Conservation (phyloP, 2,888 invertebrate species). For the Lacanobia oleracea region DNA sequence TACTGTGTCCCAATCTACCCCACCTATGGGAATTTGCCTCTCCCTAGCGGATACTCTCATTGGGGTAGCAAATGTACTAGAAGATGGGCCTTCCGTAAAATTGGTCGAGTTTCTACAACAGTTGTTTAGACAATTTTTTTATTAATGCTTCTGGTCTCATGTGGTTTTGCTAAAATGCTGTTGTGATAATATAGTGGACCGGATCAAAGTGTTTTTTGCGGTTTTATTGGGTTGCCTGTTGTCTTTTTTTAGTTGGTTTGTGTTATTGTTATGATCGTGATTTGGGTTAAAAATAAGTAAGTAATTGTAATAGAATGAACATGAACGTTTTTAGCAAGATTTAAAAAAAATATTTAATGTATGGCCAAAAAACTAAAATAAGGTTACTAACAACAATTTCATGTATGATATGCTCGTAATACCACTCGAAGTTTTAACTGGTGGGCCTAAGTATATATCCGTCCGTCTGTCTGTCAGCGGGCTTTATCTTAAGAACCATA, state of each 20-base stretch:
- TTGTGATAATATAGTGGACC: slow-evolving; percentile 46
- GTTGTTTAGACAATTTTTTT: slow-evolving; percentile 67
- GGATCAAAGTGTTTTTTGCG: slow-evolving; percentile 57
- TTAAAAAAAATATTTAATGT: no score
- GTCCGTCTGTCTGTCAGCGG: no score
- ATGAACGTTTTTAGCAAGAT: no score
- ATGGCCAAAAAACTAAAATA: no score
- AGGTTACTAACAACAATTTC: no score
- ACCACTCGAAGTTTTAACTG: no score
- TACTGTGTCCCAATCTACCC: slow-evolving; percentile 42
- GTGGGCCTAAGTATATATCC: no score
- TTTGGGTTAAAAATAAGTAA: no score
- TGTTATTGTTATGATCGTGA: not conserved
- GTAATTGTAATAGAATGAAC: no score
- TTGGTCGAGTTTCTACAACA: slow-evolving; percentile 51
- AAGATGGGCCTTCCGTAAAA: slow-evolving; percentile 45
- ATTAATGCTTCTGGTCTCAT: slow-evolving; percentile 49
- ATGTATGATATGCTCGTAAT: no score
- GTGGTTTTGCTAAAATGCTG: slow-evolving; percentile 52
- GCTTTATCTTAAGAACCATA: no score
- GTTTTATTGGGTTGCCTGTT: slow-evolving; percentile 3
- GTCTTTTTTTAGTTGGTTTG: not conserved
- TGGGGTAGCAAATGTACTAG: slow-evolving; percentile 44
- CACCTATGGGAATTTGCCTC: slow-evolving; percentile 59
- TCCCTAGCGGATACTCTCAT: slow-evolving; percentile 58